These are phyloP conservation scores for Crotalus tigris DNA, from an alignment of 2,113 vertebrate species.

Conservation along the genomic window DNA sequence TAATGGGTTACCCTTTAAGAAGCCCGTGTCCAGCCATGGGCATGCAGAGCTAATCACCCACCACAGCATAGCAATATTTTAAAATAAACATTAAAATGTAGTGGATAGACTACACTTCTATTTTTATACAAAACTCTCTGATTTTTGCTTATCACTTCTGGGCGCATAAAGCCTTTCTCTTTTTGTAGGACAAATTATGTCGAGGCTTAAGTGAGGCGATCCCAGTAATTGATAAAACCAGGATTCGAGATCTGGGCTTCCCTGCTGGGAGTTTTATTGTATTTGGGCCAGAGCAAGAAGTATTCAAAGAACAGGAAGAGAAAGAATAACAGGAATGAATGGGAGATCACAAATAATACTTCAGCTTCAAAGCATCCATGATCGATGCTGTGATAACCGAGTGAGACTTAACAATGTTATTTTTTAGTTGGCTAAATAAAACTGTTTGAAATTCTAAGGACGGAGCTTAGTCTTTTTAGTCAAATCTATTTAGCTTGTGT, in stretches of 20 bases:
- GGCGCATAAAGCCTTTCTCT: not conserved
- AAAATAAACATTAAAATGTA: not conserved
- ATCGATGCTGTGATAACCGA: not conserved
- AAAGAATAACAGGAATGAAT: slow-evolving; percentile 5
- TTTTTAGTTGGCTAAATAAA: slow-evolving; percentile 6
- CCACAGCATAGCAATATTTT: not conserved
- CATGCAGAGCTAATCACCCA: not conserved
- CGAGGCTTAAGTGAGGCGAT: not conserved
- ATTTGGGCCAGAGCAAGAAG: not conserved
- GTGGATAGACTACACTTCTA: not conserved
- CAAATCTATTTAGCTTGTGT: slow-evolving; percentile 6
- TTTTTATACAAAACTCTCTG: not conserved
- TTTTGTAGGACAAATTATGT: not conserved
- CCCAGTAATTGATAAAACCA: slow-evolving; percentile 11
- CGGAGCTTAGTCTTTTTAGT: slow-evolving; percentile 8
- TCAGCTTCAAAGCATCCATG: not conserved
- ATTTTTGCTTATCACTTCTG: not conserved
- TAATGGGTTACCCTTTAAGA: not conserved
- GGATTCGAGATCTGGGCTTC: not conserved
- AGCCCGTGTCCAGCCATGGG: not conserved
- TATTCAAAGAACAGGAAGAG: slow-evolving; percentile 13
- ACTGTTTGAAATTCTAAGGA: slow-evolving; percentile 13
- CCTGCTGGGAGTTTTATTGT: slow-evolving; percentile 11
- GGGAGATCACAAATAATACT: slow-evolving; percentile 24
- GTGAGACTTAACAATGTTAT: slow-evolving; percentile 11